These are phyloP conservation scores for Pseudopleuronectes americanus DNA, from an alignment of 2,797 vertebrate genomes.

Conservation along the genomic window DNA sequence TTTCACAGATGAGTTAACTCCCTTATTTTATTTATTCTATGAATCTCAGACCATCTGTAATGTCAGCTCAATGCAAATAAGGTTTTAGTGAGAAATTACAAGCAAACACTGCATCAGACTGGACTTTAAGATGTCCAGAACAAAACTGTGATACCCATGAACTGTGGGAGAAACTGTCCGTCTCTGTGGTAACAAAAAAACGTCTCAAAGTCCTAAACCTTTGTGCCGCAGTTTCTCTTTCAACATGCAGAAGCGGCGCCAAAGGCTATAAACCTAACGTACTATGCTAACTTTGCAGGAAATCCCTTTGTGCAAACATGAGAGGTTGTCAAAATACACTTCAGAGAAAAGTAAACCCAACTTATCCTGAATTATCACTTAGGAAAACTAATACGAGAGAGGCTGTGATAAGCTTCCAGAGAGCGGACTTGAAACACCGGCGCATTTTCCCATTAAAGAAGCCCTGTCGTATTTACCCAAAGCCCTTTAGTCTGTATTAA, in stretches of 20 bases:
- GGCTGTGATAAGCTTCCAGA: conserved; percentile 45
- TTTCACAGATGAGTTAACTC: not conserved
- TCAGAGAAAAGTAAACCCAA: conserved; percentile 70
- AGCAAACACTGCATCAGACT: conserved; percentile 2
- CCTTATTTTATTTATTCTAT: not conserved
- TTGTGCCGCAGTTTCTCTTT: conserved; percentile 50
- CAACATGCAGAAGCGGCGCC: conserved; percentile 50
- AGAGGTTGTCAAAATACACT: conserved; percentile 73
- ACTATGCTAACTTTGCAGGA: conserved; percentile 58
- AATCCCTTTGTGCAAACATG: conserved; percentile 56
- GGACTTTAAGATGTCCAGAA: conserved; percentile 17
- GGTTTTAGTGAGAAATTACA: conserved; percentile 2
- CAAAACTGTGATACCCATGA: conserved; percentile 43
- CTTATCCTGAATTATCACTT: conserved; percentile 70
- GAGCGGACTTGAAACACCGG: conserved; percentile 31
- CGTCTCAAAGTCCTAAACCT: conserved; percentile 43
- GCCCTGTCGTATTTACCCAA: conserved; percentile 36
- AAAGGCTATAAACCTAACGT: conserved; percentile 66
- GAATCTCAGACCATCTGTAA: not conserved
- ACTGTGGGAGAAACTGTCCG: conserved; percentile 32
- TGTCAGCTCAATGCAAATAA: conserved; percentile 2
- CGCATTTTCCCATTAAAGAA: conserved; percentile 37
- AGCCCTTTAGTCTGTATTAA: conserved; percentile 25
- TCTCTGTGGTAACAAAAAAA: conserved; percentile 48
- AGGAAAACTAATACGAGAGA: conserved; percentile 55